These are phyloP conservation scores for Lysandra bellargus DNA, from an alignment of 2,888 invertebrate genomes.

Conservation along the genomic window DNA sequence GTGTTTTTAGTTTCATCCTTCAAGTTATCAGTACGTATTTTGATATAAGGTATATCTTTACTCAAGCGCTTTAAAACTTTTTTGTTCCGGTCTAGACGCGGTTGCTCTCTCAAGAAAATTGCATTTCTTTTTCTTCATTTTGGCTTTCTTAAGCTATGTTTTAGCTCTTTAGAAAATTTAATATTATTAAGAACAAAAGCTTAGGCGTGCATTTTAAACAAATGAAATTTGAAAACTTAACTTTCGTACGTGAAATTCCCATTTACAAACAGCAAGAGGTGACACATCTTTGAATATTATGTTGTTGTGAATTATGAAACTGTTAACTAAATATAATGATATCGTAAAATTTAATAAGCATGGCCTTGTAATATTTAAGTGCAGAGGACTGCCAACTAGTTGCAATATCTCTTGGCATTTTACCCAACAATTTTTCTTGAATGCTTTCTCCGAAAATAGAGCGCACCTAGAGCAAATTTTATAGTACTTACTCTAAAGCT, in stretches of 20 bases:
- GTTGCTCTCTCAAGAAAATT: conserved; percentile 65
- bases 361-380: conserved; percentile 31
- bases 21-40: neutral
- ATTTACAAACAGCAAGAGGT: neutral
- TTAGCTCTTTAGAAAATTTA: conserved; percentile 64
- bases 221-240: neutral
- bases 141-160: conserved; percentile 75
- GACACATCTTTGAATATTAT: neutral
- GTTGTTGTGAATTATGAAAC: neutral
- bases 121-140: conserved; percentile 73
- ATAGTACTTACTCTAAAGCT: neutral
- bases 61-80: conserved; percentile 46
- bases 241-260: neutral
- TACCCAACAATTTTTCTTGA: conserved; percentile 22
- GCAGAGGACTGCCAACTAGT: conserved; percentile 29
- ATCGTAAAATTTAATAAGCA: conserved; percentile 28
- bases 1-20: too few species aligned
- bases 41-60: conserved; percentile 30
- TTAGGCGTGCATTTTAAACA: neutral
- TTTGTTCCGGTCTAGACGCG: conserved; percentile 51
- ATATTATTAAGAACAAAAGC: conserved; percentile 10
- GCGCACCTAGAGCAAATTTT: neutral
- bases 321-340: conserved; percentile 26
- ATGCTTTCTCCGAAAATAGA: neutral
- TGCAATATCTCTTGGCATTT: conserved; percentile 31